phyloP scores from a whole-genome alignment of 2,113 vertebrate genomes.

The Naja naja region DNA sequence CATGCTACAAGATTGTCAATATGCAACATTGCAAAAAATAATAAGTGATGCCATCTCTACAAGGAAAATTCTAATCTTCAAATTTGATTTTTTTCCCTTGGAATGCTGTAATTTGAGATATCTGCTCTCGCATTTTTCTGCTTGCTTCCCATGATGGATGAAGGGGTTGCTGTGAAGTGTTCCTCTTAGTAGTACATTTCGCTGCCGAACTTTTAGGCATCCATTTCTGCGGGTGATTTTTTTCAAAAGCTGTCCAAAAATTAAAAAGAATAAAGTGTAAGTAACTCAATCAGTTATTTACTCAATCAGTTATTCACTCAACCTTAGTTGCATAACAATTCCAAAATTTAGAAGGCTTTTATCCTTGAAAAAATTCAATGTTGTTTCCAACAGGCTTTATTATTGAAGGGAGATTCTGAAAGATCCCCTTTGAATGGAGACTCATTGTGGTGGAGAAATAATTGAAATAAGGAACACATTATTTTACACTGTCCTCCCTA shows the following conservation, averaged over 20 bases:
- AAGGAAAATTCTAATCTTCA: constrained; percentile 68
- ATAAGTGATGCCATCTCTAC: neutral
- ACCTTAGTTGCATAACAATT: neutral
- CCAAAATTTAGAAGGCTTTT: neutral
- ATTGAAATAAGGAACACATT: neutral
- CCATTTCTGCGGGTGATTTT: constrained; percentile 50
- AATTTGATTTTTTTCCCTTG: constrained; percentile 96
- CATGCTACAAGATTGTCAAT: neutral
- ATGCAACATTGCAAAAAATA: neutral
- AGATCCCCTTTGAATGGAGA: neutral
- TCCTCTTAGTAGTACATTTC: constrained; percentile 45
- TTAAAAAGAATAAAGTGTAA: neutral
- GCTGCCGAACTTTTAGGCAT: constrained; percentile 45
- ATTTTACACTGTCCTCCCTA: neutral
- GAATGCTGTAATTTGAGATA: constrained; percentile 85
- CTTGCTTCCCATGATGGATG: constrained; percentile 99
- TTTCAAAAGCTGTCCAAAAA: constrained; percentile 61
- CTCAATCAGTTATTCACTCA: neutral
- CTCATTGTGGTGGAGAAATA: neutral
- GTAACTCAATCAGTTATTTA: neutral
- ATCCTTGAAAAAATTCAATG: neutral
- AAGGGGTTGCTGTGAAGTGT: constrained; percentile 72
- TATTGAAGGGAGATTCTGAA: neutral
- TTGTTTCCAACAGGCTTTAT: neutral
- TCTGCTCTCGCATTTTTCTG: constrained; percentile 85